Evolutionary conservation across 1,140 invertebrate species (phyloP).

Genomic region (Druon quercuslanigerum): DNA sequence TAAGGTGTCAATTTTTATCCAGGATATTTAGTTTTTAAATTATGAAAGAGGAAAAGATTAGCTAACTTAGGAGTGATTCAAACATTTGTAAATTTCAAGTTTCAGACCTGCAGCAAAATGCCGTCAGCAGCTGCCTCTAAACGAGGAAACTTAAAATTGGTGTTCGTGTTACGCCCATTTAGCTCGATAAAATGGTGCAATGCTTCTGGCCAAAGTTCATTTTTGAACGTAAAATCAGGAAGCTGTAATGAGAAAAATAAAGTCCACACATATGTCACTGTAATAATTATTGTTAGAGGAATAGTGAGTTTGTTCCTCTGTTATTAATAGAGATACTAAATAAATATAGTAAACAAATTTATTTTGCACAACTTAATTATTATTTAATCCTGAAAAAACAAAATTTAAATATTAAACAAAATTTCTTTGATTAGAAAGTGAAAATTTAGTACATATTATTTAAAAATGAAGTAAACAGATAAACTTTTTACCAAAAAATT

Average conservation of each 20-base stretch:
- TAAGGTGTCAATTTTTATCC: background rate
- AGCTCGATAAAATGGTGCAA: slow-evolving; percentile 26
- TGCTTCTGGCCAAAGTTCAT: slow-evolving; percentile 9
- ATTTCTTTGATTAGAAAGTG: no score
- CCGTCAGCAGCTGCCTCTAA: slow-evolving; percentile 22
- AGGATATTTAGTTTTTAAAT: background rate
- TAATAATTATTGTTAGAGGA: no score
- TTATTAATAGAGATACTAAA: no score
- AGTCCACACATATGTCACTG: background rate
- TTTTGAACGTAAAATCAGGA: slow-evolving; percentile 21
- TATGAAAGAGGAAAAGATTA: background rate
- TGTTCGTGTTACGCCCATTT: slow-evolving; percentile 25
- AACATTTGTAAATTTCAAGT: slow-evolving; percentile 25
- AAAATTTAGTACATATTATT: no score
- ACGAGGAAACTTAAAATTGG: slow-evolving; percentile 31
- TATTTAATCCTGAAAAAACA: no score
- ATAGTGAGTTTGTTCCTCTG: no score
- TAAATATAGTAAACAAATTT: no score
- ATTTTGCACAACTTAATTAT: no score
- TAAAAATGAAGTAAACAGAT: no score
- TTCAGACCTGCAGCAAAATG: slow-evolving; percentile 27
- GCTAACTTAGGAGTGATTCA: slow-evolving; percentile 17
- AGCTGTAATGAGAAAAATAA: slow-evolving; percentile 15
- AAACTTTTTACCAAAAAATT: no score
- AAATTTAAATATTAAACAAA: no score